Base-by-base conservation (phyloP, 2,113 vertebrate genomes). In the Eudyptes chrysolophus region DNA sequence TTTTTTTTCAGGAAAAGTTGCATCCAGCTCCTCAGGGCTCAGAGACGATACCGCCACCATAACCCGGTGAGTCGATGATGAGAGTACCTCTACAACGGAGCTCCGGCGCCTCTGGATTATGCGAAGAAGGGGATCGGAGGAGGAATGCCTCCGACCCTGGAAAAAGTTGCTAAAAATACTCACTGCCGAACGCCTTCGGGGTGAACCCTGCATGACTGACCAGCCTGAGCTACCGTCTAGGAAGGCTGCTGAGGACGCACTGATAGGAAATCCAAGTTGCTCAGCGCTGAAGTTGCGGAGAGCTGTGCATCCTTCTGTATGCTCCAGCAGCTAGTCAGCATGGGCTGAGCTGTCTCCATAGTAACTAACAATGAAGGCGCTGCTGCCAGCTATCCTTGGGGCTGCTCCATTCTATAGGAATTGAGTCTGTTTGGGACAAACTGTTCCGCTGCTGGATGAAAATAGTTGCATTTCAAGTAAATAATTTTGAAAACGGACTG, bases 271-370 rank as follows among this genome's bases (percentile, higher is more conserved):
- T 6, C 75, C 52, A 65, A 96, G 78, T 90, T 74, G 97, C 98
- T 98, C 82, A 14, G 66, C 3, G 54, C 88, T 88, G 94, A 97
- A 97, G 97, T 97, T 97, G 87, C 58, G 42, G 84, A 80, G 96
- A 97, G 93, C 93, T 64, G 95, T 95, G 96, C 97, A 98, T 96
- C 98, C 83, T 93, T 94, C 97, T 88, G 94, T 89, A 46, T 74
- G 98, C 98, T 98, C 98, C 96, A 89, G 97, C 96, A 85, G 97
- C 98, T 89, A 94, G 92, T 97, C 97, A 72, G 89, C 97, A 97
- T 95, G 98, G 98, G 98, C 98, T 98, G 97, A 98, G 95, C 96
- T 48, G 98, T 99, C 98, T 95, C 99, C 98, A 99, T 99, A 98
- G 98, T 74, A 97, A 99, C 98, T 36, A 96, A 97, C 97, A 98